phyloP scores from a whole-genome alignment of 2,888 invertebrate species.

The Antheraea assamensis region DNA sequence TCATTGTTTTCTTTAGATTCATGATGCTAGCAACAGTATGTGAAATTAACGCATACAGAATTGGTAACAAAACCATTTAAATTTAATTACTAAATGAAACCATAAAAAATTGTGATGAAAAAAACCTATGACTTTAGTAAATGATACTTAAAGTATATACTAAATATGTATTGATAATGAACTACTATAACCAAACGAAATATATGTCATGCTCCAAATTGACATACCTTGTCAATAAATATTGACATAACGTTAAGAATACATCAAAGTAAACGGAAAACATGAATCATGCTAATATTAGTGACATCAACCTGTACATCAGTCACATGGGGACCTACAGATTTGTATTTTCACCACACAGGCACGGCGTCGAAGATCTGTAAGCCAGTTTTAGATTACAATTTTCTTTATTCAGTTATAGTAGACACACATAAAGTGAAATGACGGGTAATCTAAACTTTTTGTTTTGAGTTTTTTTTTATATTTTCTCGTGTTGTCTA shows the following conservation, averaged over 20 bases:
- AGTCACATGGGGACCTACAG: constrained; percentile 60
- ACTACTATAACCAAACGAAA: neutral
- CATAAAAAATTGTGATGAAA: neutral
- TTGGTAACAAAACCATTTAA: neutral
- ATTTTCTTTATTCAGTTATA: constrained; percentile 2
- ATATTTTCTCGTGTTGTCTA: too few species aligned
- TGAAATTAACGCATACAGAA: too few species aligned
- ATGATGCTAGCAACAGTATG: too few species aligned
- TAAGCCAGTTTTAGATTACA: constrained; percentile 35
- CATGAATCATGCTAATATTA: constrained; percentile 28
- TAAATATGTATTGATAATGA: neutral
- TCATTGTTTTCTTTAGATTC: neutral
- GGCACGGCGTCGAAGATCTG: constrained; percentile 65
- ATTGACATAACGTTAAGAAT: constrained; percentile 16
- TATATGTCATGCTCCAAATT: constrained; percentile 11
- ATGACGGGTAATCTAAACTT: too few species aligned
- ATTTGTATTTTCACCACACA: constrained; percentile 50
- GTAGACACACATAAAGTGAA: too few species aligned
- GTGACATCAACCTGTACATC: constrained; percentile 31
- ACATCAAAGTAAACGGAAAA: constrained; percentile 20
- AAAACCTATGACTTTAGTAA: neutral
- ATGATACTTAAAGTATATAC: neutral
- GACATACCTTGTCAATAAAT: constrained; percentile 1
- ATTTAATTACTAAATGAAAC: neutral
- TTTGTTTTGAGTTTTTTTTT: too few species aligned